Percentiles rank a stretch among this genome's conserved stretches.
phyloP scores from a whole-genome alignment of 1,140 invertebrate species.

The Drosophila virilis region DNA sequence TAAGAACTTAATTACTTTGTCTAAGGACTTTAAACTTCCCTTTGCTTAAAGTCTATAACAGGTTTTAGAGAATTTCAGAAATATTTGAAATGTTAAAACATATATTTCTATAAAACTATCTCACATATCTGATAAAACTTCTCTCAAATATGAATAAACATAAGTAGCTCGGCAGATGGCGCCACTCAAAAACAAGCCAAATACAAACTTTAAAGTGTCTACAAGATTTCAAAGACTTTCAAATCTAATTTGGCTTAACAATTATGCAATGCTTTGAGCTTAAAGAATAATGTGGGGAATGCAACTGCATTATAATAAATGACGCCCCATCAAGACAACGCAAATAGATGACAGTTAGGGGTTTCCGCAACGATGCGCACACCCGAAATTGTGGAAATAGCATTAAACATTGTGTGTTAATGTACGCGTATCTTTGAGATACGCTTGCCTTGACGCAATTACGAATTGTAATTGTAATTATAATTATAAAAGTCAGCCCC shows the following conservation, averaged over 20 bases:
- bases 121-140: too few relatives aligned
- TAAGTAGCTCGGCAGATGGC: too few relatives aligned
- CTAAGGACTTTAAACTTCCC: too few relatives aligned
- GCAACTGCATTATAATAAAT: slow-evolving; percentile 60
- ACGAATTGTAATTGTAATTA: slow-evolving; percentile 43
- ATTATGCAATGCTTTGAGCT: slow-evolving; percentile 49
- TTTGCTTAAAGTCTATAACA: too few relatives aligned
- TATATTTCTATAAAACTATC: too few relatives aligned
- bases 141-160: too few relatives aligned
- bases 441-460: slow-evolving; percentile 71
- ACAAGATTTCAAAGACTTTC: too few relatives aligned
- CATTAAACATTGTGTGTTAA: slow-evolving; percentile 40
- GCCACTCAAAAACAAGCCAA: too few relatives aligned
- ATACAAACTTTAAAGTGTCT: too few relatives aligned
- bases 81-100: too few relatives aligned
- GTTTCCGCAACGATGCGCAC: slow-evolving; percentile 49
- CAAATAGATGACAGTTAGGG: slow-evolving; percentile 57
- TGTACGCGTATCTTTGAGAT: slow-evolving; percentile 63
- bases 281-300: slow-evolving; percentile 25
- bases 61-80: too few relatives aligned
- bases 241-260: not conserved
- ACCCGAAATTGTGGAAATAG: not conserved
- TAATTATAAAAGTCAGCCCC: slow-evolving; percentile 5
- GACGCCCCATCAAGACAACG: slow-evolving; percentile 41
- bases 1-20: too few relatives aligned